Evolutionary conservation across 2,888 invertebrate species (phyloP).

Genomic region (Odiellus spinosus): DNA sequence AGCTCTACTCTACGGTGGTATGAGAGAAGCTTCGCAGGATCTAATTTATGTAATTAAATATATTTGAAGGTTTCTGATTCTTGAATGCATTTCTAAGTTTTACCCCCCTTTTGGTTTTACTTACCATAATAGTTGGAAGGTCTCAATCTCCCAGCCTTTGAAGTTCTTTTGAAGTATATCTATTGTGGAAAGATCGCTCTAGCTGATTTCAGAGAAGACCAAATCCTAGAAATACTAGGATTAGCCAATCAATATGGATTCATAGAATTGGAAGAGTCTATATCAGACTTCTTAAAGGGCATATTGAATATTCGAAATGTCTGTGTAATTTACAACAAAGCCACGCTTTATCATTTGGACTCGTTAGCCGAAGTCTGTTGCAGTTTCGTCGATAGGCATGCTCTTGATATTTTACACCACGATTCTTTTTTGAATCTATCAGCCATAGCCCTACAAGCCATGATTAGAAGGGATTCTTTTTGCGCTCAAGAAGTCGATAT

Average conservation of each 20-base stretch:
- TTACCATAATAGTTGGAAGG: too few relatives aligned
- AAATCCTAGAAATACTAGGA: slow-evolving; percentile 47
- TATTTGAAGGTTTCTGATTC: too few relatives aligned
- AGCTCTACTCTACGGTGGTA: slow-evolving; percentile 44
- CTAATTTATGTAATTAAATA: too few relatives aligned
- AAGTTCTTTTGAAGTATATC: slow-evolving; percentile 79
- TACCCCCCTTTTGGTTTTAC: too few relatives aligned
- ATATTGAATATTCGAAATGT: slow-evolving; percentile 75
- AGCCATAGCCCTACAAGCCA: slow-evolving; percentile 65
- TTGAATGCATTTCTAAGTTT: too few relatives aligned
- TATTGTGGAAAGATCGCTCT: slow-evolving; percentile 52
- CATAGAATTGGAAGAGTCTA: slow-evolving; percentile 69
- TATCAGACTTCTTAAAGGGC: slow-evolving; percentile 82
- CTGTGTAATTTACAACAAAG: slow-evolving; percentile 85
- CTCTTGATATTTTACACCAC: slow-evolving; percentile 62
- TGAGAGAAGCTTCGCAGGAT: slow-evolving; percentile 47
- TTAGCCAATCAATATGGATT: slow-evolving; percentile 94
- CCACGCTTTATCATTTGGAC: slow-evolving; percentile 48
- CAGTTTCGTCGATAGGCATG: slow-evolving; percentile 77
- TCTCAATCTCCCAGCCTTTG: slow-evolving; percentile 66
- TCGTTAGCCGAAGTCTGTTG: slow-evolving; percentile 58
- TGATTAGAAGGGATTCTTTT: slow-evolving; percentile 82
- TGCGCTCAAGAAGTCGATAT: slow-evolving; percentile 91
- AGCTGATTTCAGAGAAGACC: slow-evolving; percentile 27
- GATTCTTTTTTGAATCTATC: slow-evolving; percentile 71